These are phyloP conservation scores for Apostichopus japonicus DNA, from an alignment of 35 echinoderm and acorn worm species.

Conservation along the genomic window DNA sequence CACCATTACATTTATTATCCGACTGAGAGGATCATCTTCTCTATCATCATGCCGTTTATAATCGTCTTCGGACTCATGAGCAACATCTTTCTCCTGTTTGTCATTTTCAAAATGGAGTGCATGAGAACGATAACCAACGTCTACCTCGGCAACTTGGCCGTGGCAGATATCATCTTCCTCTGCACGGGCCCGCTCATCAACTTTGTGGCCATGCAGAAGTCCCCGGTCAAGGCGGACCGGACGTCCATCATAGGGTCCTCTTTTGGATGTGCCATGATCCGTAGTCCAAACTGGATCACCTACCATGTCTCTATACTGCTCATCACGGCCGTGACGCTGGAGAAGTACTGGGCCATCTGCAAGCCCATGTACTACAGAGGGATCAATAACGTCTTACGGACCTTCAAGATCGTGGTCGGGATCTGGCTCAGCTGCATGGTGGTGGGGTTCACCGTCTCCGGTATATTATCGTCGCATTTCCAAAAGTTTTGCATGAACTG, in stretches of 20 bases:
- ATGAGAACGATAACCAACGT: slow-evolving; percentile 69
- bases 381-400: slow-evolving; percentile 32
- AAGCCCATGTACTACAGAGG: slow-evolving; percentile 58
- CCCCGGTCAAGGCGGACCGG: slow-evolving; percentile 6
- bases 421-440: slow-evolving; percentile 43
- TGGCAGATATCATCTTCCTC: slow-evolving; percentile 59
- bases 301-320: slow-evolving; percentile 64
- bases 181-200: slow-evolving; percentile 15
- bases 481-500: background rate
- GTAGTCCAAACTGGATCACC: slow-evolving; percentile 14
- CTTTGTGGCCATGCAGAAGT: slow-evolving; percentile 14
- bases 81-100: slow-evolving; percentile 42
- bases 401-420: slow-evolving; percentile 39
- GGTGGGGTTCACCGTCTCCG: slow-evolving; percentile 7
- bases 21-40: background rate
- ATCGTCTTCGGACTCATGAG: slow-evolving; percentile 5
- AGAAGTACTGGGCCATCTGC: slow-evolving; percentile 72
- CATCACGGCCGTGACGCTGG: slow-evolving; percentile 57
- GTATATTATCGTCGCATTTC: slow-evolving; percentile 33
- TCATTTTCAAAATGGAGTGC: slow-evolving; percentile 47
- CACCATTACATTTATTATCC: background rate
- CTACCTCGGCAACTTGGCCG: slow-evolving; percentile 58
- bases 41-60: slow-evolving; percentile 22
- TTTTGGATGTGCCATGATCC: slow-evolving; percentile 37
- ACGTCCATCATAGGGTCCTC: background rate